These are phyloP conservation scores for Venturia canescens DNA, from an alignment of 1,140 invertebrate genomes.

Conservation along the genomic window DNA sequence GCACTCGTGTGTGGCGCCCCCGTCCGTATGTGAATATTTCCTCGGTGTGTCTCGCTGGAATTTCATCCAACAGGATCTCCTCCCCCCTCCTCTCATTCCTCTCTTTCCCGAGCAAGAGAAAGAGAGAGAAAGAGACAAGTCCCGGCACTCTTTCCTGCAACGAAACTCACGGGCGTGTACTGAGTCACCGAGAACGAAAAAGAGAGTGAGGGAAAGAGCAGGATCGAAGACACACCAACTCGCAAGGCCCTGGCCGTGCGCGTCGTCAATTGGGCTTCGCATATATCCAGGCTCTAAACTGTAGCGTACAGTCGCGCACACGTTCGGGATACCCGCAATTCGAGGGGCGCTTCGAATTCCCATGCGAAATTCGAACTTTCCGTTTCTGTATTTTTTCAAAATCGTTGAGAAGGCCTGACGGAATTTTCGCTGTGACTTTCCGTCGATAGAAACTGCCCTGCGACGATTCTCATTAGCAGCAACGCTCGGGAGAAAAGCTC, in stretches of 20 bases:
- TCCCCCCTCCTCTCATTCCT: neutral
- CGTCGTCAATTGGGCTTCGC: neutral
- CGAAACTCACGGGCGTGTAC: neutral
- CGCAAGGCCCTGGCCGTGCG: conserved; percentile 37
- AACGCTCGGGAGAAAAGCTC: too few relatives aligned
- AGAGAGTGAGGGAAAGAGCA: neutral
- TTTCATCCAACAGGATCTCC: conserved; percentile 25
- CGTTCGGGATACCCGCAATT: neutral
- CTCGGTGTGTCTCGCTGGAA: conserved; percentile 12
- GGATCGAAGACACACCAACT: conserved; percentile 9
- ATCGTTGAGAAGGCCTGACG: too few relatives aligned
- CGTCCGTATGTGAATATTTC: too few relatives aligned
- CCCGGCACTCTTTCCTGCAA: conserved; percentile 25
- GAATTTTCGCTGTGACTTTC: too few relatives aligned
- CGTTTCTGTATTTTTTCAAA: too few relatives aligned
- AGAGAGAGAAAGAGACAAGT: too few relatives aligned
- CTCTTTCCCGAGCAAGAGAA: neutral
- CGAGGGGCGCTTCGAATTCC: neutral
- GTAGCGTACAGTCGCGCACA: neutral
- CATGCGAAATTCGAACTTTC: neutral
- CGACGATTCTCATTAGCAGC: too few relatives aligned
- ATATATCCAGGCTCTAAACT: neutral
- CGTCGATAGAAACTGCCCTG: too few relatives aligned
- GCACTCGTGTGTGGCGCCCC: neutral
- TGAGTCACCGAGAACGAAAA: neutral